Conservation (phyloP, 2,797 vertebrate species). For the Dryobates pubescens region DNA sequence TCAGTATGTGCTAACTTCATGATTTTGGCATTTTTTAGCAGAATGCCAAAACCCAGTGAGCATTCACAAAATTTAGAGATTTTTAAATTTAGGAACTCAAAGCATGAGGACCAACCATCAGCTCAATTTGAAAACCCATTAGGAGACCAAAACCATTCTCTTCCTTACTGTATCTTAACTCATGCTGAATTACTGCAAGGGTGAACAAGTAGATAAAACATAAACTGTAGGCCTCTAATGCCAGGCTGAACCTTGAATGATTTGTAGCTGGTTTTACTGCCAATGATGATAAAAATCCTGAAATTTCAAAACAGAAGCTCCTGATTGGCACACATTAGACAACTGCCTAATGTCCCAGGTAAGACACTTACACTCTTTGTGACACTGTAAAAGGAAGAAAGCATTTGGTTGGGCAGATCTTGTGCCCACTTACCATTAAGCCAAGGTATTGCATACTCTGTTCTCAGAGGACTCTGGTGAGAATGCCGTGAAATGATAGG, state of each 20-base stretch:
- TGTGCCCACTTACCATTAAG: slow-evolving; percentile 89
- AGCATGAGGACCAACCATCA: not conserved
- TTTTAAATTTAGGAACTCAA: not conserved
- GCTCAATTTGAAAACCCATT: not conserved
- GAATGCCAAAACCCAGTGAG: not conserved
- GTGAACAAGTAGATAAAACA: not conserved
- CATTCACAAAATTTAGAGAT: not conserved
- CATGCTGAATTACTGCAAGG: not conserved
- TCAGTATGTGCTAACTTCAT: not conserved
- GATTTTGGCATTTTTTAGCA: not conserved
- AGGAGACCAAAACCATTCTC: not conserved
- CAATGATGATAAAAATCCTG: not conserved
- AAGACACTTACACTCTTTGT: not conserved
- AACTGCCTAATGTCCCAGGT: not conserved
- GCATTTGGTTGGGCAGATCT: not conserved
- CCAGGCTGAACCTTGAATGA: not conserved
- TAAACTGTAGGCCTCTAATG: not conserved
- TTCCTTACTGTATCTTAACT: not conserved
- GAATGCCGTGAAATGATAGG: slow-evolving; percentile 93
- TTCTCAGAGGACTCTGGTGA: slow-evolving; percentile 87
- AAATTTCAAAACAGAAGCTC: not conserved
- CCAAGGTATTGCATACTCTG: slow-evolving; percentile 97
- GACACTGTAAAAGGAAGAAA: not conserved
- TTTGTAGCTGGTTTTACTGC: not conserved
- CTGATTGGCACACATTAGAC: not conserved